These are phyloP conservation scores for Scaptodrosophila latifasciaeformis DNA, from an alignment of 2,888 invertebrate species.

Conservation along the genomic window DNA sequence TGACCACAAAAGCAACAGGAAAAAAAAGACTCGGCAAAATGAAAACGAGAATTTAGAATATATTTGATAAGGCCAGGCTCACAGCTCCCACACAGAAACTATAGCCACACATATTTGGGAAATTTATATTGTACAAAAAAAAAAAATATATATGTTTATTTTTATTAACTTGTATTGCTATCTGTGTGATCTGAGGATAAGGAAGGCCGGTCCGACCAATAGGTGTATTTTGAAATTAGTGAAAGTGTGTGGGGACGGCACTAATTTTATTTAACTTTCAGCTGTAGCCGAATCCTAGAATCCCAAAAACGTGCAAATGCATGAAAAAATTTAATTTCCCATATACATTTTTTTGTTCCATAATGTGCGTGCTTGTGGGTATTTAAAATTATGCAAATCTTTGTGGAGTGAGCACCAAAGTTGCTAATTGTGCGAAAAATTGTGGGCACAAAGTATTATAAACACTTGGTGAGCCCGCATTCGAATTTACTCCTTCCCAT, in stretches of 20 bases:
- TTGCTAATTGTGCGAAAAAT: conserved; percentile 55
- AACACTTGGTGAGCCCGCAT: conserved; percentile 42
- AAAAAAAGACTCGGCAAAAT: too few relatives aligned
- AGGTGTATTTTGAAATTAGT: too few relatives aligned
- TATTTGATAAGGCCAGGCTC: background rate
- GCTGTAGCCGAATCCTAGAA: conserved; percentile 11
- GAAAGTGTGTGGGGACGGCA: too few relatives aligned
- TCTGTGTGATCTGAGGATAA: too few relatives aligned
- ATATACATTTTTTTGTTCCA: conserved; percentile 23
- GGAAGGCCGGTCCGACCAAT: too few relatives aligned
- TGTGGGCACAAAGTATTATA: conserved; percentile 46
- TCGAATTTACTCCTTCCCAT: background rate
- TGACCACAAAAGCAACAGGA: background rate
- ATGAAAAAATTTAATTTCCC: conserved; percentile 27
- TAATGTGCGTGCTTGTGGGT: conserved; percentile 6
- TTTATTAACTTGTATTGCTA: too few relatives aligned
- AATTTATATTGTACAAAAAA: too few relatives aligned
- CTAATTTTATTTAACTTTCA: conserved; percentile 7
- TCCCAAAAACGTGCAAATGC: conserved; percentile 31
- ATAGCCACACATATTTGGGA: too few relatives aligned
- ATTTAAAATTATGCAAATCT: conserved; percentile 45
- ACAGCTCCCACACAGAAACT: too few relatives aligned
- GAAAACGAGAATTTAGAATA: too few relatives aligned
- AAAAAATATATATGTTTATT: too few relatives aligned
- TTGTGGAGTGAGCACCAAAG: conserved; percentile 29